Base-by-base conservation (phyloP, 2,797 vertebrate genomes). In the Trichosurus vulpecula region DNA sequence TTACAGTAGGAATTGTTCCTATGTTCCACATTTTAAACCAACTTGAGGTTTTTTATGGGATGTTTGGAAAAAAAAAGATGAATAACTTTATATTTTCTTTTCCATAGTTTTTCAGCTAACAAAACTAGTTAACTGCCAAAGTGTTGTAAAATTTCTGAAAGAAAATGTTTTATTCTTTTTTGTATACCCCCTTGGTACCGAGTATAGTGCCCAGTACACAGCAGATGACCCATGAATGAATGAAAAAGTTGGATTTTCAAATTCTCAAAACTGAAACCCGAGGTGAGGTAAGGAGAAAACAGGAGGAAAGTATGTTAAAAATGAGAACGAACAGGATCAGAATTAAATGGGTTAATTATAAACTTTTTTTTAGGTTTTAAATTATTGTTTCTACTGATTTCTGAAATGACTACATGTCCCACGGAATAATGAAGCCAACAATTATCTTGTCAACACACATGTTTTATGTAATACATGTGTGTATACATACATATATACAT, bases 1-100 rank as follows among this genome's bases (percentile, higher is more conserved):
- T 93, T 94, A 91, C 52, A 93, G 92, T 52, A 54, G 29, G 91
- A 92, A 87, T 94, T 90, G 90, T 87, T 81, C 74, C 92, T 92
- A 91, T 1, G 25, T 16, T 95, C 11, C 6, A 57, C 16, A 54
- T 90, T 57, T 94, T 90, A 92, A 91, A 95, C 30, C n/a, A 92
- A 90, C n/a, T 87, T 93, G 90, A 4, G n/a, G 4, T 81, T 53
- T 92, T 93, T 91, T 90, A 87, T 90, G 19, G 41, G 54, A 92
- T 61, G 4, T 54, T 91, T 93, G 22, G 57, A 92, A 94, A 31
- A 93, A 74, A 91, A 93, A 54, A 35, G 55, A 54, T 93, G 91
- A n/a, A 87, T 3, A 92, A 90, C 52, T 87, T 93, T 87, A 90
- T 11, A 53, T 94, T 66, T 91, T 10, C 31, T 91, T 94, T 90